phyloP scores from a whole-genome alignment of 2,888 invertebrate species.

The Dexiosoma caninum region DNA sequence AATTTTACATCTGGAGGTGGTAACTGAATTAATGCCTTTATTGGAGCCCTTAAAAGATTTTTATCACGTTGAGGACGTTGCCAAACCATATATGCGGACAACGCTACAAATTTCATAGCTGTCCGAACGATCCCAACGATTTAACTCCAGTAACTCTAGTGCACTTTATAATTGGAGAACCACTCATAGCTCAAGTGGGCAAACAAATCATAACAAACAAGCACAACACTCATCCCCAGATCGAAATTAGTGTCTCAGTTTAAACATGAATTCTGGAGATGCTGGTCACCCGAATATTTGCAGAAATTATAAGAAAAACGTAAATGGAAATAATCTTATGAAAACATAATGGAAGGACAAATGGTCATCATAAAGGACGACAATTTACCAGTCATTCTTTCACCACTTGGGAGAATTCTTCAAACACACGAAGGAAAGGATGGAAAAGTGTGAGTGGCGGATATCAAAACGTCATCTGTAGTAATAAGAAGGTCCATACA shows the following conservation, averaged over 20 bases:
- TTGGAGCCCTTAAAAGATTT: constrained; percentile 9
- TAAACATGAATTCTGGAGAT: constrained; percentile 9
- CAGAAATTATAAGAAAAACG: background rate
- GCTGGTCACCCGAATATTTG: background rate
- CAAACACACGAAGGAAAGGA: background rate
- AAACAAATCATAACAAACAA: background rate
- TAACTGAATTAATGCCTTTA: constrained; percentile 20
- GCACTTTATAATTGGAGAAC: background rate
- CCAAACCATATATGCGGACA: background rate
- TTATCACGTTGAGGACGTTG: background rate
- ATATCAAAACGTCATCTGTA: background rate
- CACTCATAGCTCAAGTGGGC: background rate
- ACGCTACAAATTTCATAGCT: constrained; percentile 10
- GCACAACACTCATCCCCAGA: background rate
- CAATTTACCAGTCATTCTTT: background rate
- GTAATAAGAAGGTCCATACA: too few relatives aligned
- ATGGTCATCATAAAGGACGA: constrained; percentile 11
- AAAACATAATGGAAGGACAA: background rate
- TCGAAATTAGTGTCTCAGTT: background rate
- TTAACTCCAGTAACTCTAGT: background rate
- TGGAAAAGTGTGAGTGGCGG: background rate
- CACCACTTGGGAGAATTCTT: constrained; percentile 12
- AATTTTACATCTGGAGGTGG: constrained; percentile 5
- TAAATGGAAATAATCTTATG: background rate
- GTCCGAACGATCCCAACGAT: background rate